Conservation (phyloP, 2,888 invertebrate genomes). For the Anaspis maculata region DNA sequence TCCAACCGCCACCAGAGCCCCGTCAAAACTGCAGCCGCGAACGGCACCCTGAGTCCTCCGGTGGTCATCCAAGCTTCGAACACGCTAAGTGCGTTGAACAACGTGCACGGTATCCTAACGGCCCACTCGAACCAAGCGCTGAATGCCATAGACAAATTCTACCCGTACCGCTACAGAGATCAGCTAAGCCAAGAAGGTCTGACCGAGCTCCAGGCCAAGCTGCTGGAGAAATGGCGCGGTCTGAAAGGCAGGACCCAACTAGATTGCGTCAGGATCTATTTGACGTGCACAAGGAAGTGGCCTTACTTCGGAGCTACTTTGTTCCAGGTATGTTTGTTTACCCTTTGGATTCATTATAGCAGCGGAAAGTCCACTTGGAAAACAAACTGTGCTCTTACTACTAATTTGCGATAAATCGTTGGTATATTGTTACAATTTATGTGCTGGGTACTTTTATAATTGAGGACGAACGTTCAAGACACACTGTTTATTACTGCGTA, state of each 20-base stretch:
- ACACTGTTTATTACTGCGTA: too few species aligned
- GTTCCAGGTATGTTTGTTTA: conserved; percentile 65
- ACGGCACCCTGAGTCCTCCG: conserved; percentile 33
- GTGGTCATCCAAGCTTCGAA: conserved; percentile 34
- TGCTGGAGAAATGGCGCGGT: conserved; percentile 81
- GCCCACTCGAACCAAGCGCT: conserved; percentile 47
- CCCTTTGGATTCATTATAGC: too few species aligned
- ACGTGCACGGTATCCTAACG: conserved; percentile 38
- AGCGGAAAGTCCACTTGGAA: too few species aligned
- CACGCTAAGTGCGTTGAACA: conserved; percentile 38
- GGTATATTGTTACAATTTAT: too few species aligned
- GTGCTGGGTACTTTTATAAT: too few species aligned
- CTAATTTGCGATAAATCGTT: too few species aligned
- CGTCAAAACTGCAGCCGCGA: conserved; percentile 19
- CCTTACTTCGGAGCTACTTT: conserved; percentile 89
- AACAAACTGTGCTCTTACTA: too few species aligned
- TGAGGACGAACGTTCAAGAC: too few species aligned
- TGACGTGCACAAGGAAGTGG: conserved; percentile 94
- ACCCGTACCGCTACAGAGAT: conserved; percentile 80
- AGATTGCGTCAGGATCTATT: conserved; percentile 90
- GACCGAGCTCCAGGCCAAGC: conserved; percentile 67
- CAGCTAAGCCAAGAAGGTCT: conserved; percentile 62
- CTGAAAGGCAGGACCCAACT: conserved; percentile 75
- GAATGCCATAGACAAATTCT: conserved; percentile 80
- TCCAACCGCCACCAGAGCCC: conserved; percentile 31